Base-by-base conservation (phyloP, 1,140 invertebrate genomes). In the Rhizoglyphus robini region DNA sequence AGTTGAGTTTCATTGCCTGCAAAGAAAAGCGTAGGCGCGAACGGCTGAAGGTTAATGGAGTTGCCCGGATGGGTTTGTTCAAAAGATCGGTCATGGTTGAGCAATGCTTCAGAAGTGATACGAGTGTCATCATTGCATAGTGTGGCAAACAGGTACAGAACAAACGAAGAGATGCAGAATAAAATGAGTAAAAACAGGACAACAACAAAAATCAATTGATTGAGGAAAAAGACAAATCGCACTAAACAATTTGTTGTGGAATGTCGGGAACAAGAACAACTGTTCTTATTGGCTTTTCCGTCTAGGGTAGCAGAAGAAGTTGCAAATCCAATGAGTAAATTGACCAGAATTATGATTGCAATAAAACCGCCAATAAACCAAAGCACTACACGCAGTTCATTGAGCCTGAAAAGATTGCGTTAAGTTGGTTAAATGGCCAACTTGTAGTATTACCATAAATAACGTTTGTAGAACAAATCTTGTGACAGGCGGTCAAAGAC, bases 241-340 rank as follows among this genome's bases (percentile, higher is more conserved):
- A 60, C 27, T 15, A 60, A 27, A 60, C 58, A 60, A 46, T 60
- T 46, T 1, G 58, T 60, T 3, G 58, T 60, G 1, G 58, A 60
- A 27, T 60, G n/a, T 34, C 58, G 15, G 1, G 4, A 20, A 27
- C 58, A 60, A 15, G 27, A 34, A 27, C 58, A 60, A 3, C 11
- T 23, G 13, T 27, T 8, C 23, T 34, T 5, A 4, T 18, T 11
- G 15, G 29, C 15, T 32, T 60, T 60, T 4, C 29, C 25, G n/a
- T 30, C 30, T 3, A 60, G 27, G 15, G 15, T 60, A 18, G 27
- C 2, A 32, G n/a, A 38, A 20, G 58, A 60, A 11, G 58, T 60
- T 18, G 58, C 58, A 60, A 60, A 60, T 18, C 58, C 58, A 46
- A 60, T 60, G 27, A 60, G 4, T 11, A 60, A 27, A 60, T 60